Percentiles rank a stretch among this genome's conserved stretches.
Conservation (phyloP, 2,888 invertebrate genomes). For the Hermodice carunculata region DNA sequence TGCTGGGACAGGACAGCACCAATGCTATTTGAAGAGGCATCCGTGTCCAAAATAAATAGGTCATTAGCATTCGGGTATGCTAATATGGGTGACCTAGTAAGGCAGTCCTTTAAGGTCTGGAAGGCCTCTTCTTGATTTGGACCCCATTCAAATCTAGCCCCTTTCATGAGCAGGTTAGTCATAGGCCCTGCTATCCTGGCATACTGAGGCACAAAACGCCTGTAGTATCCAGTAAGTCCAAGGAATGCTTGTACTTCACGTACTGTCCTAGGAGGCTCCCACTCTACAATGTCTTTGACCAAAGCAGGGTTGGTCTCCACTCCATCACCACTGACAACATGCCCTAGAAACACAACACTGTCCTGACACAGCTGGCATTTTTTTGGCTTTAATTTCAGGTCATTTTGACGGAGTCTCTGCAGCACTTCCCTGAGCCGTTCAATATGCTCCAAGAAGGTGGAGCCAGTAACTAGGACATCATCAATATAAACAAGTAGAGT, state of each 20-base stretch:
- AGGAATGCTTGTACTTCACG: conserved; percentile 37
- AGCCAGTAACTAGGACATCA: conserved; percentile 34
- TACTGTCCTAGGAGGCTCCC: conserved; percentile 30
- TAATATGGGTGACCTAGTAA: conserved; percentile 28
- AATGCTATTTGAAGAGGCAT: conserved; percentile 26
- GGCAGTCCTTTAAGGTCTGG: conserved; percentile 4
- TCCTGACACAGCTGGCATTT: conserved; percentile 30
- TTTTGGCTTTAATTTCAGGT: conserved; percentile 22
- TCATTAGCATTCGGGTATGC: conserved; percentile 6
- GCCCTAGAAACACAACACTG: conserved; percentile 7
- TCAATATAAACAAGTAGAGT: conserved; percentile 30
- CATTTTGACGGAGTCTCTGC: conserved; percentile 5
- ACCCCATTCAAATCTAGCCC: not conserved
- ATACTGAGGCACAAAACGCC: conserved; percentile 36
- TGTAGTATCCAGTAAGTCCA: conserved; percentile 41
- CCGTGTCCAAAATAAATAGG: conserved; percentile 25
- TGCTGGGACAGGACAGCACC: conserved; percentile 31
- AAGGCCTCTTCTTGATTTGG: conserved; percentile 14
- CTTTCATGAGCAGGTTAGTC: conserved; percentile 71
- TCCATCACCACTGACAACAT: not conserved
- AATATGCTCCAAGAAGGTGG: conserved; percentile 28
- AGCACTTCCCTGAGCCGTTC: conserved; percentile 30
- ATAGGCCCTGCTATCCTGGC: conserved; percentile 30
- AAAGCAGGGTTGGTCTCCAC: not conserved
- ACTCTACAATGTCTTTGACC: conserved; percentile 21